Evolutionary conservation across 2,888 invertebrate species (phyloP), one percentile per base, ranked within the genome.

Genomic region (Laspeyria flexula): DNA sequence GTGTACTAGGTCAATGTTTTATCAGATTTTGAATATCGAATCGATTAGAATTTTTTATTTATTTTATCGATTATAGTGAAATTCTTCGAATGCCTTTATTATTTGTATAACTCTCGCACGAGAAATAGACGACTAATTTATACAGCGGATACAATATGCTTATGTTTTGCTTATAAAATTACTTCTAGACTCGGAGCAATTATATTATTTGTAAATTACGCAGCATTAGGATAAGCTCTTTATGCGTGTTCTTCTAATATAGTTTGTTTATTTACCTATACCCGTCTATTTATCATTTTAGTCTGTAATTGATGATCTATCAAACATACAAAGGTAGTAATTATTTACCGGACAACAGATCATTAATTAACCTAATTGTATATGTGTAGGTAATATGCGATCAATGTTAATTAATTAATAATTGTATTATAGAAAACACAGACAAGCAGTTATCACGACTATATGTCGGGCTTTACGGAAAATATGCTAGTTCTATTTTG

Each of bases 1-100:
- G 35, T 60, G 25, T 56, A 56, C 40, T 43, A 55, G 55, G 52
- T 60, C 57, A 63, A 55, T 46, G 43, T 54, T 51, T 59, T 35
- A 34, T 16, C 15, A 30, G 29, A 50, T 57, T 52, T 54, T 51
- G 23, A 58, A 55, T 53, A 34, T 55, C 39, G 43, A 46, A 58
- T 30, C 40, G 11, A 13, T 48, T 45, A 38, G 6, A 30, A 41
- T 55, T 39, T 15, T 18, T 42, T 31, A 13, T 41, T 41, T 46
- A 39, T n/a, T 41, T 5, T 18, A 15, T 0, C 10, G 11, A 6
- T 0, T 0, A 6, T 16, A 10, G 15, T 30, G 1, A 9, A 21
- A 44, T 30, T 52, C 1, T 30, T 37, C n/a, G 1, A n/a, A 23
- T 29, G 37, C 21, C 21, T 12, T 21, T 21, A 21, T 21, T 21